A percentile compares a stretch with the other conserved stretches of the same genome.
Conservation (phyloP, 2,797 vertebrate genomes). For the Carduelis carduelis region DNA sequence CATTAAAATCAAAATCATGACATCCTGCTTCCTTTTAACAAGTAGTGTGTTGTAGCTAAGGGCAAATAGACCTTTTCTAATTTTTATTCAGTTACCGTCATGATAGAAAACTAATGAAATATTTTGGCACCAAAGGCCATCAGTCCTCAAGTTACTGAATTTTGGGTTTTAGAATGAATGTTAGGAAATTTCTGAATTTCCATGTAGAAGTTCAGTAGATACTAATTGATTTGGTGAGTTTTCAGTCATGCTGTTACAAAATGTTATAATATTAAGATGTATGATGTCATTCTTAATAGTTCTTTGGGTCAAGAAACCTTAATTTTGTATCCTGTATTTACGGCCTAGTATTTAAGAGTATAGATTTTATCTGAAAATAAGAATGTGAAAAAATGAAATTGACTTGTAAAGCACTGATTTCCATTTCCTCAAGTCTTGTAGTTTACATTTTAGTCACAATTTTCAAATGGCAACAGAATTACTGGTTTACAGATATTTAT, state of each 20-base stretch:
- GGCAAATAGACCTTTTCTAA: not conserved
- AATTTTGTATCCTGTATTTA: not conserved
- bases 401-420: not conserved
- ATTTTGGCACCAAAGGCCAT: not conserved
- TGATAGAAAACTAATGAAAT: not conserved
- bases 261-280: not conserved
- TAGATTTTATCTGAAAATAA: conserved; percentile 25
- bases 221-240: not conserved
- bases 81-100: not conserved
- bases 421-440: not conserved
- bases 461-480: not conserved
- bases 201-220: not conserved
- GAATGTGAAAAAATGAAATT: not conserved
- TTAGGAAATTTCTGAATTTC: not conserved
- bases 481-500: not conserved
- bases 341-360: not conserved
- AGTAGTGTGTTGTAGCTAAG: not conserved
- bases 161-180: not conserved
- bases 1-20: not conserved
- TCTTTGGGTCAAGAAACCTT: not conserved
- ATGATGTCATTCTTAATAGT: not conserved
- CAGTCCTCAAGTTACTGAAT: not conserved
- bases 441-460: not conserved
- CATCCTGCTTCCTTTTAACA: not conserved
- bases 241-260: not conserved